A percentile compares a stretch with the other conserved stretches of the same genome.
Conservation (phyloP, 2,113 vertebrate species). For the Alethe castanea region DNA sequence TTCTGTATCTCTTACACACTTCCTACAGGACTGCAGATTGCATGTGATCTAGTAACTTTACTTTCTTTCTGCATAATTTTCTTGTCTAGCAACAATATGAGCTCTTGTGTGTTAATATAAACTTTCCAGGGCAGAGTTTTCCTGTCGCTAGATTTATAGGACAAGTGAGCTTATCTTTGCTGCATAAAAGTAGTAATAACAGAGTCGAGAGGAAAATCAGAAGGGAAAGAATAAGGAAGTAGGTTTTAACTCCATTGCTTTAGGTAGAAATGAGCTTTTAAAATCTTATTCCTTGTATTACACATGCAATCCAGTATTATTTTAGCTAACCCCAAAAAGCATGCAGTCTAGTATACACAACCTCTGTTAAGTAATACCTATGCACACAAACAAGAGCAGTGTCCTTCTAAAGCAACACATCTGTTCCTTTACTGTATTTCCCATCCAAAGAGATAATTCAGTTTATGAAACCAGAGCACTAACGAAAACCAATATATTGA, state of each 20-base stretch:
- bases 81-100: background rate
- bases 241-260: background rate
- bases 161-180: background rate
- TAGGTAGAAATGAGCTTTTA: background rate
- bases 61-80: background rate
- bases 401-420: background rate
- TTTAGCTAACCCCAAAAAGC: background rate
- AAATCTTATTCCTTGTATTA: background rate
- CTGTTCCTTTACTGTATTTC: background rate
- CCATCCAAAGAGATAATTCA: background rate
- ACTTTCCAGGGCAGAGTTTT: background rate
- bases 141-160: background rate
- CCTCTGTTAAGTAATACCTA: background rate
- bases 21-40: background rate
- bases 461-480: background rate
- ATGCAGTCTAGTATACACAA: background rate
- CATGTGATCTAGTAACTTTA: background rate
- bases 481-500: constrained; percentile 19
- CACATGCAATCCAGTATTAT: background rate
- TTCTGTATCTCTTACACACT: background rate
- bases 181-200: background rate
- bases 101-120: background rate
- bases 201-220: background rate
- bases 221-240: background rate
- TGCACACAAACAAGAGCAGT: background rate